These are phyloP conservation scores for Charanyca ferruginea DNA, from an alignment of 2,888 invertebrate species.

Conservation along the genomic window DNA sequence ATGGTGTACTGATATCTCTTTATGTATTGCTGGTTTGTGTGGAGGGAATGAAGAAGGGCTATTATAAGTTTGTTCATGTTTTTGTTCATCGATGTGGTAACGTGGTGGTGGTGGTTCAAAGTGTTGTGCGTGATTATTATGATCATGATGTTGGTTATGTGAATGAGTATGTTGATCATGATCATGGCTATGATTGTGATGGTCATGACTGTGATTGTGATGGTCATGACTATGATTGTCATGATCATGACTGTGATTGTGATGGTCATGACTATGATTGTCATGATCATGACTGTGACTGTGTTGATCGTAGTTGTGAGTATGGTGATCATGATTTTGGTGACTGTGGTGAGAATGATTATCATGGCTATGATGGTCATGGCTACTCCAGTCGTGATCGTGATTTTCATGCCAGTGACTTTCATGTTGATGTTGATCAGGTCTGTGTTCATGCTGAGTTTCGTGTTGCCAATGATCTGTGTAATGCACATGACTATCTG, in stretches of 20 bases:
- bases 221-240: not conserved
- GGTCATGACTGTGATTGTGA: conserved; percentile 45
- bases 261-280: not conserved
- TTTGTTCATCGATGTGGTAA: conserved; percentile 22
- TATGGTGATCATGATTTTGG: conserved; percentile 7
- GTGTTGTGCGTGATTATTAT: conserved; percentile 37
- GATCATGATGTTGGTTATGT: conserved; percentile 30
- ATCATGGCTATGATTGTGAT: conserved; percentile 45
- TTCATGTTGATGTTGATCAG: conserved; percentile 61
- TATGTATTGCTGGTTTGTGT: conserved; percentile 39
- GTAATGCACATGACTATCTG: conserved; percentile 48
- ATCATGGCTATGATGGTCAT: conserved; percentile 54
- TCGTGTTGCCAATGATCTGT: conserved; percentile 59
- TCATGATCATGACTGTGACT: conserved; percentile 22
- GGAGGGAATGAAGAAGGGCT: conserved; percentile 11
- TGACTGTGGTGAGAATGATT: conserved; percentile 45
- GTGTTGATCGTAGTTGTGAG: conserved; percentile 25
- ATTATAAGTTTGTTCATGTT: conserved; percentile 27
- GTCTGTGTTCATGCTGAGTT: conserved; percentile 50
- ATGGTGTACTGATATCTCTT: conserved; percentile 71
- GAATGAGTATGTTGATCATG: conserved; percentile 49
- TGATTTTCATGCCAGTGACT: conserved; percentile 58
- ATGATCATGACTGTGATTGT: conserved; percentile 6
- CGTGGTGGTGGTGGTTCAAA: conserved; percentile 24
- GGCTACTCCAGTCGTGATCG: conserved; percentile 49